Evolutionary conservation across 2,888 invertebrate species (phyloP), one percentile per base, ranked within the genome.

Genomic region (Tachina fera): DNA sequence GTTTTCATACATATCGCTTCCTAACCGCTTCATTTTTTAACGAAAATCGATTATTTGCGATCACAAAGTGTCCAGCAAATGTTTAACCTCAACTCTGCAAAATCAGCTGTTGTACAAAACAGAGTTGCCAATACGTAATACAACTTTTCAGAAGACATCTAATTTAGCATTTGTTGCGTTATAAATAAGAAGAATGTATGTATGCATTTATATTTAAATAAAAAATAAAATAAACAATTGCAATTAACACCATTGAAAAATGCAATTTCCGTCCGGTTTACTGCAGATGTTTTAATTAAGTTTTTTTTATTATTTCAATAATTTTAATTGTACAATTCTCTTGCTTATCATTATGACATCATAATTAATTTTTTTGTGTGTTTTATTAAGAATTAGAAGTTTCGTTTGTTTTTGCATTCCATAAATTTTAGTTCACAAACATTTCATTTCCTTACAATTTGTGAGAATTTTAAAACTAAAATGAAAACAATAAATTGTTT

Each of bases 331-430:
- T 6, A 31, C 43, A 71, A 39, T 67, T 67, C 47, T 49, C 78
- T 77, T 65, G 10, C 67, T 53, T 71, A 63, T 70, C 45, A 16
- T 14, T 45, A 70, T 78, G 70, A 78, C 78, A 70, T 78, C 78
- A 78, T 49, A 70, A 60, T 51, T 51, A 51, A 70, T 68, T 14
- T 14, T 11, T 19, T 19, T 31, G n/a, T 74, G 19, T 31, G n/a
- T 74, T 60, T 68, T 39, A 45, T 63, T 60, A 53, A 79, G 13
- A 75, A 75, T 75, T 60, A 53, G 10, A 45, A 56, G 43, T 58
- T 56, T 45, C 47, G 58, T 39, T 45, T 56, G 22, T 45, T 9
- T n/a, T 56, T 16, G 41, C 76, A 77, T 77, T 77, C 67, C 58
- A 77, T 11, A 58, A 47, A 49, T 58, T 58, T 67, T 11, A 67